Evolutionary conservation across 2,888 invertebrate species (phyloP), one percentile per base, ranked within the genome.

Genomic region (Xanthostigma xanthostigma): DNA sequence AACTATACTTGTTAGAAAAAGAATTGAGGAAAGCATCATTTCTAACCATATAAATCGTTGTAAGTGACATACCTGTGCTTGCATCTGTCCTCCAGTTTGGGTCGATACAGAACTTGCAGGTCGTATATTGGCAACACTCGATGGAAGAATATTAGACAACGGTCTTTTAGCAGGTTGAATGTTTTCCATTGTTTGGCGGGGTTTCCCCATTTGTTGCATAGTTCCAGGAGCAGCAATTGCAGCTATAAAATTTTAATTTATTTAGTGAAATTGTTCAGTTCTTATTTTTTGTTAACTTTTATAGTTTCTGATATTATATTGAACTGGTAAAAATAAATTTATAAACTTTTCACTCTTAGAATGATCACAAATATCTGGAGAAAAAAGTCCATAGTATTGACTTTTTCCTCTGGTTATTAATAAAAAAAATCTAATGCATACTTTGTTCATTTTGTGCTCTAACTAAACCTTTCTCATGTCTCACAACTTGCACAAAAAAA

Each of bases 91-190:
- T 44, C 64, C 66, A 1, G 90, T 90, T 66, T 90, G 90, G 0
- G 90, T 90, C 8, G 89, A 88, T 10, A 90, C 89, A 0, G 87
- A 87, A 56, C 86, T 82, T 5, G 72, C 85, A 0, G 89, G 87
- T 45, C 89, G 73, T 54, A 85, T 79, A 56, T 75, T 76, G 12
- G 72, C 68, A 45, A 74, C 69, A 58, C 76, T 72, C 69, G 67
- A 67, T 67, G 68, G 65, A 49, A 68, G 54, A 54, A 68, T 67
- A 53, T 64, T 68, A 33, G 51, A 51, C 44, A 68, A 56, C 11
- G 71, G 67, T 49, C 72, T 59, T 46, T 62, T 65, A 49, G 69
- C 65, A 2, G 73, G 72, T 55, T 73, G 73, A 48, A 76, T 69
- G 47, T 73, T 70, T 51, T 75, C 75, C 53, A 72, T 65, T 36